Percentiles rank a stretch among this genome's conserved stretches.
Conservation (phyloP, 2,797 vertebrate genomes). For the Spinibarbus caldwelli region DNA sequence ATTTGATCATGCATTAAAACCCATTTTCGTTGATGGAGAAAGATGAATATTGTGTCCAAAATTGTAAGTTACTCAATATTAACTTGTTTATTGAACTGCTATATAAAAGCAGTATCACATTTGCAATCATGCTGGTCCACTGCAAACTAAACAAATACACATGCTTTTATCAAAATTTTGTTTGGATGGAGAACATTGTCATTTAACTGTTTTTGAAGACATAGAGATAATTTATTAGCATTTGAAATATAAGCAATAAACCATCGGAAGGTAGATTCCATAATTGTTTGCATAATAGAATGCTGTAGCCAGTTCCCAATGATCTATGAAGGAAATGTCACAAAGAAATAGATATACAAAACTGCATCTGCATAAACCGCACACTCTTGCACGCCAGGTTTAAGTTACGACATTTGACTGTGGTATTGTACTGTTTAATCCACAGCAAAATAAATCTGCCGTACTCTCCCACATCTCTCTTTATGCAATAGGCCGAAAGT, state of each 20-base stretch:
- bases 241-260: slow-evolving; percentile 1
- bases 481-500: slow-evolving; percentile 12
- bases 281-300: background rate
- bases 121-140: background rate
- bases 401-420: slow-evolving; percentile 9
- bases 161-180: background rate
- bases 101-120: background rate
- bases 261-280: background rate
- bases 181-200: background rate
- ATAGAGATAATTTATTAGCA: background rate
- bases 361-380: slow-evolving; percentile 14
- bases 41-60: background rate
- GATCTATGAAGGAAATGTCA: background rate
- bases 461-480: slow-evolving; percentile 14
- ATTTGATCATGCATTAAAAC: background rate
- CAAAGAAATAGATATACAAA: slow-evolving; percentile 12
- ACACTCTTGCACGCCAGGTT: slow-evolving; percentile 1
- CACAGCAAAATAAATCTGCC: slow-evolving; percentile 26
- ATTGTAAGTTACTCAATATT: background rate
- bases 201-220: slow-evolving; percentile 2
- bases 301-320: background rate
- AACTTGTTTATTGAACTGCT: too few relatives aligned
- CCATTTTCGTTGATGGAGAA: background rate
- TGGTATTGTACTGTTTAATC: slow-evolving; percentile 23
- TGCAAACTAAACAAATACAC: background rate